Conservation (phyloP, 2,888 invertebrate genomes). For the Pristionchus japonicus region DNA sequence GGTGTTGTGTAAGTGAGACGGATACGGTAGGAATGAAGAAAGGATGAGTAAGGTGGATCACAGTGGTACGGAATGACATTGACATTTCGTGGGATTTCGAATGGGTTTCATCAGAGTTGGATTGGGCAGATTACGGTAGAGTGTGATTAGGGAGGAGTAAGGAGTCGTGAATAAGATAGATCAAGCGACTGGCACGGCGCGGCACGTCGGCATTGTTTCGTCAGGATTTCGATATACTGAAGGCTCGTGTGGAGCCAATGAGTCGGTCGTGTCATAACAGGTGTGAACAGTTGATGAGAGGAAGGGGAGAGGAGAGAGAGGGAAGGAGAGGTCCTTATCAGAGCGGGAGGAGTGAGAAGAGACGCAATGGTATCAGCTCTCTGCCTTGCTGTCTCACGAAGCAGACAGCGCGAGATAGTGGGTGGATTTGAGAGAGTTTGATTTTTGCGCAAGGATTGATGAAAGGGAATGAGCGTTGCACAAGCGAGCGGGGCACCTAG, state of each 20-base stretch:
- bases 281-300: slow-evolving; percentile 26
- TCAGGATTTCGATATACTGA: not conserved
- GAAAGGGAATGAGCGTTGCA: not conserved
- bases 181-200: not conserved
- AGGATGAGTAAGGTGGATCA: not conserved
- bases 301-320: not conserved
- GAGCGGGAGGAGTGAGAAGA: not conserved
- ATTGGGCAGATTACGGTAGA: not conserved
- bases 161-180: not conserved
- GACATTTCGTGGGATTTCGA: not conserved
- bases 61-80: not conserved
- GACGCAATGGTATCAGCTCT: not conserved
- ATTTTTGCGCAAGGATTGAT: too few species aligned
- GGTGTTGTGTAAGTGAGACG: not conserved
- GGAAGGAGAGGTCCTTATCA: not conserved
- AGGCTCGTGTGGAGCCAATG: not conserved
- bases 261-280: slow-evolving; percentile 3
- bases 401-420: not conserved
- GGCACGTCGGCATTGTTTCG: not conserved
- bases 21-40: not conserved
- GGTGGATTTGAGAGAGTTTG: not conserved
- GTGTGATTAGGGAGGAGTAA: not conserved
- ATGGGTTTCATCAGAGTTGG: not conserved
- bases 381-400: too few species aligned
- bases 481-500: not conserved